Conservation (phyloP, 2,888 invertebrate genomes). For the Drosophila seclusa region DNA sequence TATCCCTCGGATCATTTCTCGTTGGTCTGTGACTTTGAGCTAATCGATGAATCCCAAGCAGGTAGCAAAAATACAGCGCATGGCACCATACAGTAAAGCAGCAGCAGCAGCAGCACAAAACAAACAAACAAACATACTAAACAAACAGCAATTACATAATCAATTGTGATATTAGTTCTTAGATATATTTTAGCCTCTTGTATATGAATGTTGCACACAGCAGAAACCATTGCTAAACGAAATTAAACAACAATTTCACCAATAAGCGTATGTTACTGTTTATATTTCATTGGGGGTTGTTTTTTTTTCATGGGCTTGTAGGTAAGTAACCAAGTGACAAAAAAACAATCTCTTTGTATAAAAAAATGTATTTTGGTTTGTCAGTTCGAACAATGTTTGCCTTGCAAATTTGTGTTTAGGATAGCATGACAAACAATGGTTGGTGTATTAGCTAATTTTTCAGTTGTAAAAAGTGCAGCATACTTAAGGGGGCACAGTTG, state of each 20-base stretch:
- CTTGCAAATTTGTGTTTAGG: background rate
- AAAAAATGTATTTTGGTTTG: background rate
- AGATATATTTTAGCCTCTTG: slow-evolving; percentile 79
- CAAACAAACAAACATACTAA: slow-evolving; percentile 44
- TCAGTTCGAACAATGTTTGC: background rate
- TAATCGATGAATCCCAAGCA: slow-evolving; percentile 57
- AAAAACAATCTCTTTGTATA: background rate
- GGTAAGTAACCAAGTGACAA: too few relatives aligned
- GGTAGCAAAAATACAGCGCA: slow-evolving; percentile 30
- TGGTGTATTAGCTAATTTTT: background rate
- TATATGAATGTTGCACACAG: slow-evolving; percentile 57
- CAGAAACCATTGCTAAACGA: slow-evolving; percentile 46
- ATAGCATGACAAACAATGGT: background rate
- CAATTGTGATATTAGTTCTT: slow-evolving; percentile 84
- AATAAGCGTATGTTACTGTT: slow-evolving; percentile 58
- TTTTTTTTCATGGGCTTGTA: fast-evolving
- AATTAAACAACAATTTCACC: slow-evolving; percentile 47
- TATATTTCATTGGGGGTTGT: background rate
- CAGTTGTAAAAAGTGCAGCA: background rate
- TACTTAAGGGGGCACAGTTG: fast-evolving
- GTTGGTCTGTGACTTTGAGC: slow-evolving; percentile 88
- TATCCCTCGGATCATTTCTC: slow-evolving; percentile 93
- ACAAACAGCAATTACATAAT: slow-evolving; percentile 69
- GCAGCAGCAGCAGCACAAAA: slow-evolving; percentile 4
- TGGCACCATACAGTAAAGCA: slow-evolving; percentile 55